Percentiles rank a stretch among this genome's conserved stretches.
Evolutionary conservation across 2,113 vertebrate genomes (phyloP).

Genomic region (Tautogolabrus adspersus): DNA sequence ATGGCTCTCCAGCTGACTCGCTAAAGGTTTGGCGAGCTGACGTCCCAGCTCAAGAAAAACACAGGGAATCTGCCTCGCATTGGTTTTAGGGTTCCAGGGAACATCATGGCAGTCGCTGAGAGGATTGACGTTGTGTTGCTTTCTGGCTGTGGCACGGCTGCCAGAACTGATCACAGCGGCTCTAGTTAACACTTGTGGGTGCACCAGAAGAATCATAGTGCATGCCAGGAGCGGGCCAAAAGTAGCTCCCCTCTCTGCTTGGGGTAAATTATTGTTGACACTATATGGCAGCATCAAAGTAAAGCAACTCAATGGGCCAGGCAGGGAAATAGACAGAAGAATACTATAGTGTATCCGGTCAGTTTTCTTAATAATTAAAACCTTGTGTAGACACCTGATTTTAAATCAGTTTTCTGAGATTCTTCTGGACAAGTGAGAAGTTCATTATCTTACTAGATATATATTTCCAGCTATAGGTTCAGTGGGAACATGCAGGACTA

Average conservation of each 20-base stretch:
- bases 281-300: neutral
- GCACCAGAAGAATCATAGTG: neutral
- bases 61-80: neutral
- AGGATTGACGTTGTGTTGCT: neutral
- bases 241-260: no score
- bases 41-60: neutral
- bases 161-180: neutral
- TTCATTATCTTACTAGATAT: no score
- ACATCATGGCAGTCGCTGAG: neutral
- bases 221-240: no score
- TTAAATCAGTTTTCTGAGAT: no score
- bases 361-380: no score
- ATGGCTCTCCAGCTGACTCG: constrained; percentile 1
- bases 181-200: neutral
- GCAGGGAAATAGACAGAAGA: neutral
- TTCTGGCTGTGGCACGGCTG: neutral
- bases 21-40: neutral
- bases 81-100: neutral
- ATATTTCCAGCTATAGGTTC: no score
- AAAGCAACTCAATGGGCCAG: neutral
- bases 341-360: no score
- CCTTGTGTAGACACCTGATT: neutral
- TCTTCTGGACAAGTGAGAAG: no score
- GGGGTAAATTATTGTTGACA: no score
- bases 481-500: no score